These are phyloP conservation scores for Nebria brevicollis DNA, from an alignment of 2,888 invertebrate species.

Conservation along the genomic window DNA sequence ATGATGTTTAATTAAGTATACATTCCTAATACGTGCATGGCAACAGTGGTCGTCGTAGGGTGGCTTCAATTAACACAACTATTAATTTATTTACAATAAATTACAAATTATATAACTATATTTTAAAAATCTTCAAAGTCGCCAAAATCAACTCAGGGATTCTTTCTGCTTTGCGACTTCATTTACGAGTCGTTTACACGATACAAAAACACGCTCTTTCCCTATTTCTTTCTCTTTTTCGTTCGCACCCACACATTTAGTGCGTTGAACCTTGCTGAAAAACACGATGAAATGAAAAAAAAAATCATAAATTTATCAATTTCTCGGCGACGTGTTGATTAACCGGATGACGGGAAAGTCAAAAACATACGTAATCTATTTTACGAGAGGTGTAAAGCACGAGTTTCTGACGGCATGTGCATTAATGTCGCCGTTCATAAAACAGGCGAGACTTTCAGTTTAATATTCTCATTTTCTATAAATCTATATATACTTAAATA, in stretches of 20 bases:
- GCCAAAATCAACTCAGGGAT: constrained; percentile 34
- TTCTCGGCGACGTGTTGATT: constrained; percentile 35
- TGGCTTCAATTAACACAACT: no score
- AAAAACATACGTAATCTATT: not conserved
- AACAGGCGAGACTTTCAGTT: no score
- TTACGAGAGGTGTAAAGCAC: not conserved
- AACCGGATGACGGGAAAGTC: constrained; percentile 22
- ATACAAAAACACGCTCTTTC: constrained; percentile 10
- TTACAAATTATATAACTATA: not conserved
- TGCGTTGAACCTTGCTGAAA: not conserved
- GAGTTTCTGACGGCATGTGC: no score
- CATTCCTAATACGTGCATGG: not conserved
- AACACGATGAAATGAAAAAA: not conserved
- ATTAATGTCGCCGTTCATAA: no score
- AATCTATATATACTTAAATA: no score
- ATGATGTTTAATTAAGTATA: constrained; percentile 37
- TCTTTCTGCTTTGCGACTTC: constrained; percentile 27
- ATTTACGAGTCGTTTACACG: constrained; percentile 43
- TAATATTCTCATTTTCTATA: no score
- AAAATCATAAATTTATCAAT: constrained; percentile 43
- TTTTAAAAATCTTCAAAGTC: constrained; percentile 12
- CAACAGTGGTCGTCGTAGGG: not conserved
- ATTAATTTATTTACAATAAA: no score
- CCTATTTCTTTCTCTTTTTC: not conserved
- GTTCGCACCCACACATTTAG: not conserved